These are phyloP conservation scores for Equus przewalskii DNA, from an alignment of 2,113 vertebrate species.

Conservation along the genomic window DNA sequence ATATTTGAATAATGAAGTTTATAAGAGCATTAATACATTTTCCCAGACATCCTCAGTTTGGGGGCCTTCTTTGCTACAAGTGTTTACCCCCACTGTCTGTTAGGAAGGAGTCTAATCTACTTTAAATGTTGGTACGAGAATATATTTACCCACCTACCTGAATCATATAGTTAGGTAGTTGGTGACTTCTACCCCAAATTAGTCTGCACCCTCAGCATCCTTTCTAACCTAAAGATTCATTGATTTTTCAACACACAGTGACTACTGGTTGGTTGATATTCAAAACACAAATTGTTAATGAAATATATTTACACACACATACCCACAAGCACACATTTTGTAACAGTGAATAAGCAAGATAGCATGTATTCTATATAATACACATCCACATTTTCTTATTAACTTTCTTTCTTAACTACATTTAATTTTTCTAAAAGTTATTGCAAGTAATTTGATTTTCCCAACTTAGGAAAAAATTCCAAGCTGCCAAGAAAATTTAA, in stretches of 20 bases:
- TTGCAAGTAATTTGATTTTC: conserved; percentile 72
- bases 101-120: not conserved
- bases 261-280: conserved; percentile 53
- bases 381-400: conserved; percentile 49
- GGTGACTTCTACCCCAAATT: not conserved
- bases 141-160: not conserved
- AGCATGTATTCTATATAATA: conserved; percentile 62
- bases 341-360: conserved; percentile 50
- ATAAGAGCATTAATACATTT: conserved; percentile 1
- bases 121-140: conserved; percentile 9
- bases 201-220: not conserved
- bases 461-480: conserved; percentile 62
- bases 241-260: conserved; percentile 8
- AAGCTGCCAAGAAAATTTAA: conserved; percentile 64
- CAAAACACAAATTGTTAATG: conserved; percentile 12
- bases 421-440: conserved; percentile 73
- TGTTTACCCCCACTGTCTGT: not conserved
- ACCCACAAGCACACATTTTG: not conserved
- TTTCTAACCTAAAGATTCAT: not conserved
- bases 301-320: not conserved
- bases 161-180: not conserved
- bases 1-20: not conserved
- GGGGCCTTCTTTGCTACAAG: not conserved
- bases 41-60: not conserved
- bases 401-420: conserved; percentile 57